Conservation (phyloP, 2,113 vertebrate genomes). For the Microtus montanus region DNA sequence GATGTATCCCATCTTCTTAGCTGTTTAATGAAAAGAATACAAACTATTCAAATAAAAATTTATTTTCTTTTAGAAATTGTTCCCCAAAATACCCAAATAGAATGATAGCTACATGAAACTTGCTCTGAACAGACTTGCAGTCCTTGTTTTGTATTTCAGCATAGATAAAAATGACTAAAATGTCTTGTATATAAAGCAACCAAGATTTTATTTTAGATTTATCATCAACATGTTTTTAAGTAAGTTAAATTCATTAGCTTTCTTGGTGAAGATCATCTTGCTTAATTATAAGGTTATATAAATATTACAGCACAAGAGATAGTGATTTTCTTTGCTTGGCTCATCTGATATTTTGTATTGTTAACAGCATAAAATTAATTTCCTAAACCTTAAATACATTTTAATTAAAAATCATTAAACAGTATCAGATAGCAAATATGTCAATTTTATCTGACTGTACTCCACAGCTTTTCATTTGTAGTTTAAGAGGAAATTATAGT, state of each 20-base stretch:
- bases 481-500: conserved; percentile 67
- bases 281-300: conserved; percentile 19
- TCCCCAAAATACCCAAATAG: background rate
- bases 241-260: conserved; percentile 14
- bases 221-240: background rate
- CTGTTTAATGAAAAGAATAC: background rate
- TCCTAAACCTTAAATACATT: conserved; percentile 61
- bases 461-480: conserved; percentile 43
- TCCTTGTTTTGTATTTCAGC: background rate
- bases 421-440: conserved; percentile 29
- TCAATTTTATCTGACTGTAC: conserved; percentile 18
- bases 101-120: background rate
- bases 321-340: conserved; percentile 41
- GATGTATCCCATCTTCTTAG: background rate
- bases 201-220: background rate
- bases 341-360: conserved; percentile 54
- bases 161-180: background rate
- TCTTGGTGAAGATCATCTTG: background rate
- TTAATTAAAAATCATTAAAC: conserved; percentile 70
- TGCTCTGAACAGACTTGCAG: background rate
- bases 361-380: conserved; percentile 73
- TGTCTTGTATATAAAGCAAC: background rate
- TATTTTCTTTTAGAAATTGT: background rate
- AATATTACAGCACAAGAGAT: background rate
- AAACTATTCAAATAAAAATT: background rate